Conservation (phyloP, 2,888 invertebrate species). For the Encarsia formosa region DNA sequence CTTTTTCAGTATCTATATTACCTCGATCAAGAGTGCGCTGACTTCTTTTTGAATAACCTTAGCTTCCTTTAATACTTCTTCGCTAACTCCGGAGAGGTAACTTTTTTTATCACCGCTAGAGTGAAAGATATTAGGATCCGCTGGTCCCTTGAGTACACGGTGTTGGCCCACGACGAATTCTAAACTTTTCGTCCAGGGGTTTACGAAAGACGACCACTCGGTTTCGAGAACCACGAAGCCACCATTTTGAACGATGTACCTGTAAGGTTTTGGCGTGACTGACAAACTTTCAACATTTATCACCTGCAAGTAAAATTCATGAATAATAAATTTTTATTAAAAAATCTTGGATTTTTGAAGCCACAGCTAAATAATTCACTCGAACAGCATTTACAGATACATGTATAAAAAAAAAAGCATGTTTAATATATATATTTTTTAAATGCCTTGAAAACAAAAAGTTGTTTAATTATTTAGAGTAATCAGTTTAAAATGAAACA, state of each 20-base stretch:
- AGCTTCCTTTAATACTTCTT: conserved; percentile 61
- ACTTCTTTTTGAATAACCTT: conserved; percentile 65
- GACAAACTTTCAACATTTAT: conserved; percentile 69
- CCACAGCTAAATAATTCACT: too few species aligned
- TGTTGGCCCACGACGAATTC: conserved; percentile 88
- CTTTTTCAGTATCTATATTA: conserved; percentile 39
- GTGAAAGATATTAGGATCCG: conserved; percentile 69
- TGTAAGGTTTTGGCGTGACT: conserved; percentile 70
- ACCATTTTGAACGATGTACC: conserved; percentile 80
- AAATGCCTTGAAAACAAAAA: too few species aligned
- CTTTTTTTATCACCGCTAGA: conserved; percentile 46
- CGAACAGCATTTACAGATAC: too few species aligned
- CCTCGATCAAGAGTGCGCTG: conserved; percentile 65
- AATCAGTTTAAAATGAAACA: too few species aligned
- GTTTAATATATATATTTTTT: too few species aligned
- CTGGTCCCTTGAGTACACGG: conserved; percentile 70
- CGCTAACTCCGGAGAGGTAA: conserved; percentile 53
- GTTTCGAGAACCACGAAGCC: conserved; percentile 80
- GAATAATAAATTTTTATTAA: too few species aligned
- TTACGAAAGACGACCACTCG: conserved; percentile 89
- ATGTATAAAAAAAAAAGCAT: too few species aligned
- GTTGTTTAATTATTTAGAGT: too few species aligned
- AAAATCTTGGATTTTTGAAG: too few species aligned
- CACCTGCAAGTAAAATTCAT: conserved; percentile 56
- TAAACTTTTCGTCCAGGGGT: conserved; percentile 87